Percentiles rank a stretch among this genome's conserved stretches.
Evolutionary conservation across 2,888 invertebrate genomes (phyloP).

Genomic region (Therioaphis trifolii): DNA sequence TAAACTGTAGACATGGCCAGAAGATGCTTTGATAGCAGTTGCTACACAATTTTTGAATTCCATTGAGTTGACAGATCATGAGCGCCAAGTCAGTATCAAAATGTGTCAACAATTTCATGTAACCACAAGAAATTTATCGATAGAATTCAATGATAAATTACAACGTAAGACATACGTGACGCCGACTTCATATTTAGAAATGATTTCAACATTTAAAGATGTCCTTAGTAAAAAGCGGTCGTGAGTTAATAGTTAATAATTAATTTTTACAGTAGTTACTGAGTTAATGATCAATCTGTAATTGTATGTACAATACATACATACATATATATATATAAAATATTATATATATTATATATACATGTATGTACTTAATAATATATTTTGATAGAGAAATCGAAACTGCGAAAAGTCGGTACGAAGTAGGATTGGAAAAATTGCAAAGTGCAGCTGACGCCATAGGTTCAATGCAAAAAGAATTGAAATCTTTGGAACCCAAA

Average conservation of each 20-base stretch:
- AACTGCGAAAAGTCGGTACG: constrained; percentile 79
- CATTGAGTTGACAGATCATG: constrained; percentile 30
- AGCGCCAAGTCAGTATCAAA: constrained; percentile 72
- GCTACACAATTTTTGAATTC: constrained; percentile 69
- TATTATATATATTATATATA: no score
- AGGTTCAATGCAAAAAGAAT: constrained; percentile 86
- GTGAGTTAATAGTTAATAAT: constrained; percentile 68
- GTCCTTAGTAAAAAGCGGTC: constrained; percentile 80
- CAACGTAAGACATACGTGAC: constrained; percentile 89
- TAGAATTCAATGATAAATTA: constrained; percentile 75
- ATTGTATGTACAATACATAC: no score
- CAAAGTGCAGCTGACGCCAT: constrained; percentile 72
- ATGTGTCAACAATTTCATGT: constrained; percentile 92
- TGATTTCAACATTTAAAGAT: constrained; percentile 89
- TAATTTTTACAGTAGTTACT: neutral
- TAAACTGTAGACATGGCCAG: constrained; percentile 77
- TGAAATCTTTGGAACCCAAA: constrained; percentile 88
- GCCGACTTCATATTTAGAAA: constrained; percentile 91
- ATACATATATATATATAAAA: no score
- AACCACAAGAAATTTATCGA: constrained; percentile 80
- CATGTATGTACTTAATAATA: no score
- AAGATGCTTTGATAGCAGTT: constrained; percentile 88
- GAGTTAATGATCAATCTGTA: neutral
- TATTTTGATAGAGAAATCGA: constrained; percentile 77
- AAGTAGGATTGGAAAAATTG: constrained; percentile 87